These are phyloP conservation scores for Leptatherina wallacei DNA, from an alignment of 2,797 vertebrate genomes.

Conservation along the genomic window DNA sequence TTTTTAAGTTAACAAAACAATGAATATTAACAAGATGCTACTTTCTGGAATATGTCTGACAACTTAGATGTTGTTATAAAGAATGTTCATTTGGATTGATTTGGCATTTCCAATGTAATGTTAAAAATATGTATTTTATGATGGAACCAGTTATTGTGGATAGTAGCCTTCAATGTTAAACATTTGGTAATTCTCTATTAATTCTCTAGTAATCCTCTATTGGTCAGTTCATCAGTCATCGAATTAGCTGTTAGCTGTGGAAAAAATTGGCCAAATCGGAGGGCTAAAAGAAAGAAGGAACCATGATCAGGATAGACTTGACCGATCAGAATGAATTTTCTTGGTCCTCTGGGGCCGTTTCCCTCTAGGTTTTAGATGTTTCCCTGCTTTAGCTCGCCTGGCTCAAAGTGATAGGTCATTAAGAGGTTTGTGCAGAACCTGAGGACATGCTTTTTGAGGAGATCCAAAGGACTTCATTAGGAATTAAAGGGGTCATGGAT, in stretches of 20 bases:
- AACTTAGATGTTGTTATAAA: not conserved
- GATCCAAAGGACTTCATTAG: not conserved
- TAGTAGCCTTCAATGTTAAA: not conserved
- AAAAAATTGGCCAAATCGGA: not conserved
- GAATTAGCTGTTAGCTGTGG: not conserved
- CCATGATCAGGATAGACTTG: not conserved
- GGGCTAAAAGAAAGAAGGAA: not conserved
- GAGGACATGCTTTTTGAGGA: not conserved
- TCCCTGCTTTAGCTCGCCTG: not conserved
- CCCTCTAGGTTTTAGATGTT: not conserved
- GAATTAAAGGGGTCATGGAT: not conserved
- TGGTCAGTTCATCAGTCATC: not conserved
- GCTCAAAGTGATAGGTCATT: not conserved
- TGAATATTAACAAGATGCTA: not conserved
- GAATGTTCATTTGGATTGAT: not conserved
- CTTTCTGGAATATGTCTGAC: not conserved
- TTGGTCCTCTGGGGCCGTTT: not conserved
- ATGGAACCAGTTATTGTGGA: not conserved
- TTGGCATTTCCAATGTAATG: not conserved
- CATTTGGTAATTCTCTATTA: no score
- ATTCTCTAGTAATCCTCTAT: slow-evolving; percentile 2
- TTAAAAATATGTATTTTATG: not conserved
- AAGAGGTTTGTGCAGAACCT: not conserved
- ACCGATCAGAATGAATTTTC: not conserved
- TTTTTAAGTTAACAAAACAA: not conserved